Evolutionary conservation across 2,888 invertebrate species (phyloP).

Genomic region (Pheosia gnoma): DNA sequence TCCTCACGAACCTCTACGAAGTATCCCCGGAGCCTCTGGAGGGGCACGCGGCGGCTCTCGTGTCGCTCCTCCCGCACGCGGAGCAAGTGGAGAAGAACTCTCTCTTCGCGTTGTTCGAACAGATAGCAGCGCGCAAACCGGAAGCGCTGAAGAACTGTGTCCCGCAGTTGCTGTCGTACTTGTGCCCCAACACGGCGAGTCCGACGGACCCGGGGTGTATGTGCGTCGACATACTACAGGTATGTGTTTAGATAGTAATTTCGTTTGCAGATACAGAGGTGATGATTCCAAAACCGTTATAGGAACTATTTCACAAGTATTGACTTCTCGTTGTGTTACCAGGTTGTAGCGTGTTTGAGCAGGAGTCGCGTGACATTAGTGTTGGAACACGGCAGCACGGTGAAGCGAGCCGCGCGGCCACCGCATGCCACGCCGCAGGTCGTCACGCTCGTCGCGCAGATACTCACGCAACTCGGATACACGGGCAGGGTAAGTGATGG

Average conservation of each 20-base stretch:
- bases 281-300: neutral
- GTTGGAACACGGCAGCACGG: constrained; percentile 86
- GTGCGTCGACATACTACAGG: constrained; percentile 77
- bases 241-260: constrained; percentile 14
- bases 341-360: constrained; percentile 90
- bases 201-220: constrained; percentile 73
- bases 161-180: constrained; percentile 91
- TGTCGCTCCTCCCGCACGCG: constrained; percentile 91
- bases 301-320: neutral
- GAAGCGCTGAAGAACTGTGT: constrained; percentile 92
- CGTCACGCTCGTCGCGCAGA: constrained; percentile 87
- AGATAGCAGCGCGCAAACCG: constrained; percentile 92
- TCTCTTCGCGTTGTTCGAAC: constrained; percentile 91
- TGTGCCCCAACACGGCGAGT: constrained; percentile 75
- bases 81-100: constrained; percentile 94
- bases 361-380: constrained; percentile 88
- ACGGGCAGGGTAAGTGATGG: constrained; percentile 84
- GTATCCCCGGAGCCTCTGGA: constrained; percentile 94
- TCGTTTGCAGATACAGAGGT: neutral
- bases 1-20: constrained; percentile 95
- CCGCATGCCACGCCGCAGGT: constrained; percentile 86
- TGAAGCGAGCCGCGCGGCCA: constrained; percentile 85
- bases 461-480: constrained; percentile 89
- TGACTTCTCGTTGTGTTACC: constrained; percentile 3
- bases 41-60: constrained; percentile 92